Conservation (phyloP, 2,797 vertebrate genomes). For the Thripadectes ignobilis region DNA sequence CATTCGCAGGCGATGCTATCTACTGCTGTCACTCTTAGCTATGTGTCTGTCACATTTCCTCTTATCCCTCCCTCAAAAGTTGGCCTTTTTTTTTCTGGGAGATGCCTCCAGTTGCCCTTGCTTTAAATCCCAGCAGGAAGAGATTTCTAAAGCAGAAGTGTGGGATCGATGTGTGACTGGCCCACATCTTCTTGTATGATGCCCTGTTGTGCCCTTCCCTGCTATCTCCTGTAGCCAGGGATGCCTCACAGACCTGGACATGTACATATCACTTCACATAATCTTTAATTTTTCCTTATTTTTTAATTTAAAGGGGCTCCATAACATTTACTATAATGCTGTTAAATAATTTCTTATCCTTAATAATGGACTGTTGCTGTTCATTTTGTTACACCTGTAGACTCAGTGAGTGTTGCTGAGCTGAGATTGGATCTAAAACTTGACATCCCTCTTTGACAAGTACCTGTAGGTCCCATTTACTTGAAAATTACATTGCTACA, state of each 20-base stretch:
- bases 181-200: accelerated
- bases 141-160: background rate
- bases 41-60: background rate
- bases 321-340: background rate
- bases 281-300: background rate
- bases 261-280: background rate
- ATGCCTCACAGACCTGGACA: accelerated
- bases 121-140: background rate
- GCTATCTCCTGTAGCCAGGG: background rate
- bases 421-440: background rate
- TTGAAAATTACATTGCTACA: background rate
- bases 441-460: background rate
- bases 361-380: background rate
- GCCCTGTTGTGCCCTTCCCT: background rate
- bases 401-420: background rate
- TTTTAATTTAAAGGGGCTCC: background rate
- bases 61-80: background rate
- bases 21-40: conserved; percentile 11
- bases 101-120: background rate
- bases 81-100: background rate
- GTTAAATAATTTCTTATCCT: background rate
- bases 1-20: background rate
- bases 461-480: background rate
- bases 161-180: background rate
- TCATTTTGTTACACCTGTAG: background rate